Evolutionary conservation across 2,888 invertebrate species (phyloP).

Genomic region (Deilephila porcellus): DNA sequence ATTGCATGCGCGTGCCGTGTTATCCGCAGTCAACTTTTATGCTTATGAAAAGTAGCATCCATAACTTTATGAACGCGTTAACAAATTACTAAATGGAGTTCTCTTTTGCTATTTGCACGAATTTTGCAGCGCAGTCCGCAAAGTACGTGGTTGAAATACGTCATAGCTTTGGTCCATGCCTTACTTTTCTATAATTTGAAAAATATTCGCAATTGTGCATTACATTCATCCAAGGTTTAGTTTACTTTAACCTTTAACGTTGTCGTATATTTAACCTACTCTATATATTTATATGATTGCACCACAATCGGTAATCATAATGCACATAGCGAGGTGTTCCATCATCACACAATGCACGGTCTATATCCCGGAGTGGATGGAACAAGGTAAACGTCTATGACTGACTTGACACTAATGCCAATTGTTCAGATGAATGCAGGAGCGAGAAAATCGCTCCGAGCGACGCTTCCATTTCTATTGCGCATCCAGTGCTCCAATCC

Average conservation of each 20-base stretch:
- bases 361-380: slow-evolving; percentile 27
- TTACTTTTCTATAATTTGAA: no score
- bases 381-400: slow-evolving; percentile 29
- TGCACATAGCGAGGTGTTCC: not conserved
- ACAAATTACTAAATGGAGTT: not conserved
- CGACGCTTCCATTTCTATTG: slow-evolving; percentile 27
- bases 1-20: slow-evolving; percentile 11
- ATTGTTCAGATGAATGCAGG: slow-evolving; percentile 29
- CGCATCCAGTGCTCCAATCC: slow-evolving; percentile 29
- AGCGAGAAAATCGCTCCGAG: slow-evolving; percentile 25
- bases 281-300: no score
- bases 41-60: not conserved
- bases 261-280: no score
- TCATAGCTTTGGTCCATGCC: no score
- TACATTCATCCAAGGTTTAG: no score
- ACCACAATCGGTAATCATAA: not conserved
- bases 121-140: not conserved
- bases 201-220: no score
- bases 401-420: slow-evolving; percentile 31
- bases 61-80: slow-evolving; percentile 1
- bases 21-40: slow-evolving; percentile 3
- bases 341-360: slow-evolving; percentile 4
- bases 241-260: no score
- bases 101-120: not conserved
- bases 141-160: no score